Evolutionary conservation across 2,888 invertebrate genomes (phyloP), one percentile per base, ranked within the genome.

Genomic region (Hoplodrina ambigua): DNA sequence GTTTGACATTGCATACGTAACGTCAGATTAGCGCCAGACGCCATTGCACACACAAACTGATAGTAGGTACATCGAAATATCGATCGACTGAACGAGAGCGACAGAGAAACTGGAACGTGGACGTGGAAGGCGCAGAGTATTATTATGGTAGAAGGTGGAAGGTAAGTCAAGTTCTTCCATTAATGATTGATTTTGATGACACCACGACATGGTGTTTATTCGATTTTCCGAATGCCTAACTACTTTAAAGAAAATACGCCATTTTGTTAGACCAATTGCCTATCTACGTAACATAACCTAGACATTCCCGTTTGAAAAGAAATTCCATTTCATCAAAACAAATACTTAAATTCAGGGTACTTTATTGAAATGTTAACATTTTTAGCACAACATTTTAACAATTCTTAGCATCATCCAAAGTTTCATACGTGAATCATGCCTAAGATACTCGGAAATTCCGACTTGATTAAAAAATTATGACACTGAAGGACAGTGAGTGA

Each of bases 61-160:
- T 2, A 25, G 25, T 2, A 44, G 72, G 72, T 74, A 72, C 81
- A 72, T 69, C 63, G 53, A 50, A 44, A 44, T 44, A 15, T 44
- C 17, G 15, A 17, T 46, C 15, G 15, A 5, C n/a, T n/a, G 33
- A 56, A 25, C 66, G 56, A 72, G 30, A 69, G 58, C 15, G 46
- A 17, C 41, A 41, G 13, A 64, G 63, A 61, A 69, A 66, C 83
- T 83, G 83, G 83, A 83, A 83, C 83, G 83, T 83, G 69, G 46
- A 46, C 46, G 17, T 17, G 46, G 17, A 46, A 46, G 15, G 46
- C 15, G 44, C 13, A 44, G 15, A 44, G 41, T 11, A 41, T 13
- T 41, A 41, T 3, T 10, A 17, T 17, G 17, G 5, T 17, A 4
- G 46, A 72, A 73, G 11, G 20, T 33, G n/a, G 15, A 58, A 75